A percentile compares a stretch with the other conserved stretches of the same genome.
Conservation (phyloP, 2,113 vertebrate species). For the Phoenicopterus ruber region DNA sequence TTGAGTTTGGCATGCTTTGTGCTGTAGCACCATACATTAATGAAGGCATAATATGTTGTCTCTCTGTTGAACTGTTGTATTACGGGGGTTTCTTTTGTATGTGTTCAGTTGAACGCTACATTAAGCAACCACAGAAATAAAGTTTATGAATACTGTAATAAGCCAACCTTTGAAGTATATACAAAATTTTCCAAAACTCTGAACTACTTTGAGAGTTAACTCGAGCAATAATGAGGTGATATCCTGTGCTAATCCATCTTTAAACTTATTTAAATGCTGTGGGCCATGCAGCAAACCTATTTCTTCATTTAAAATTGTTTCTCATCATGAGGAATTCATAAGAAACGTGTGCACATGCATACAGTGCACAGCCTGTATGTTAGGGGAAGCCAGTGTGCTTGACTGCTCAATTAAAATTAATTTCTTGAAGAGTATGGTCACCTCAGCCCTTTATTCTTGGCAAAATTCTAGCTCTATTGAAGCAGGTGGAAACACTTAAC, state of each 20-base stretch:
- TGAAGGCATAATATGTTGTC: background rate
- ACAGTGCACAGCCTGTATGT: background rate
- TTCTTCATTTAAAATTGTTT: background rate
- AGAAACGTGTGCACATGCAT: background rate
- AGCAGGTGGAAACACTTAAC: background rate
- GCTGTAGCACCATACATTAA: background rate
- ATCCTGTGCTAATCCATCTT: background rate
- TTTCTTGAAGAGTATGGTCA: background rate
- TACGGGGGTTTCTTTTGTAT: background rate
- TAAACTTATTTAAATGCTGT: background rate
- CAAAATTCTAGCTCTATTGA: background rate
- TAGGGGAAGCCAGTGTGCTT: background rate
- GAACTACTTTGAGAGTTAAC: background rate
- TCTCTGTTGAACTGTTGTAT: background rate
- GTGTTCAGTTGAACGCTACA: background rate
- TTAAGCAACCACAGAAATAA: background rate
- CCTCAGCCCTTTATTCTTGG: background rate
- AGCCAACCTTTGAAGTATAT: background rate
- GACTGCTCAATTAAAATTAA: background rate
- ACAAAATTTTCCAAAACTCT: background rate
- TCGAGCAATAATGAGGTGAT: background rate
- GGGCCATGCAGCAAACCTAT: background rate
- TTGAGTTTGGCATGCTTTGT: conserved; percentile 2
- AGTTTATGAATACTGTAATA: background rate
- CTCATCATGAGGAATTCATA: background rate